These are phyloP conservation scores for Azemiops feae DNA, from an alignment of 2,113 vertebrate genomes.

Conservation along the genomic window DNA sequence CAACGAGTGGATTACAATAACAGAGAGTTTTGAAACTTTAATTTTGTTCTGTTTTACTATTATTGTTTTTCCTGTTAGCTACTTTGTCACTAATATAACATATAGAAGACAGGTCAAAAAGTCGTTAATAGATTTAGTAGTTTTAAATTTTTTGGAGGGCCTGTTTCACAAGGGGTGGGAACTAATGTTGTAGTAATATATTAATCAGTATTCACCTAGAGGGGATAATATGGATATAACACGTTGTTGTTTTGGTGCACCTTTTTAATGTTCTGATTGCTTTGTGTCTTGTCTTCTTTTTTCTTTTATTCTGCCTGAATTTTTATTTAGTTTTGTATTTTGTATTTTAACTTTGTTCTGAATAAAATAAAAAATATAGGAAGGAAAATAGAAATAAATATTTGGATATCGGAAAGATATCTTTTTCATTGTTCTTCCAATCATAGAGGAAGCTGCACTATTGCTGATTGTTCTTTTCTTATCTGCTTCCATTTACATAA, in stretches of 20 bases:
- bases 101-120: no score
- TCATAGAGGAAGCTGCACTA: not conserved
- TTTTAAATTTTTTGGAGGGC: no score
- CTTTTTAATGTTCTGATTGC: not conserved
- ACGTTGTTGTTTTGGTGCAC: not conserved
- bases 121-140: no score
- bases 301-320: not conserved
- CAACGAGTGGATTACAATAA: no score
- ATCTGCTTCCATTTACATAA: not conserved
- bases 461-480: not conserved
- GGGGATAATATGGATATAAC: not conserved
- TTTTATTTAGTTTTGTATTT: not conserved
- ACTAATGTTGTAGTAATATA: not conserved
- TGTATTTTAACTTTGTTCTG: not conserved
- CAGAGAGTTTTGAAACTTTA: no score
- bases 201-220: not conserved
- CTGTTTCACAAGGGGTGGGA: not conserved
- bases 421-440: not conserved
- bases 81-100: no score
- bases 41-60: no score
- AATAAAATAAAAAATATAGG: not conserved
- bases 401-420: not conserved
- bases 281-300: not conserved
- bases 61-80: no score
- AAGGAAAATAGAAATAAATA: no score